phyloP scores from a whole-genome alignment of 2,888 invertebrate genomes.

The Rhabditophanes sp. region DNA sequence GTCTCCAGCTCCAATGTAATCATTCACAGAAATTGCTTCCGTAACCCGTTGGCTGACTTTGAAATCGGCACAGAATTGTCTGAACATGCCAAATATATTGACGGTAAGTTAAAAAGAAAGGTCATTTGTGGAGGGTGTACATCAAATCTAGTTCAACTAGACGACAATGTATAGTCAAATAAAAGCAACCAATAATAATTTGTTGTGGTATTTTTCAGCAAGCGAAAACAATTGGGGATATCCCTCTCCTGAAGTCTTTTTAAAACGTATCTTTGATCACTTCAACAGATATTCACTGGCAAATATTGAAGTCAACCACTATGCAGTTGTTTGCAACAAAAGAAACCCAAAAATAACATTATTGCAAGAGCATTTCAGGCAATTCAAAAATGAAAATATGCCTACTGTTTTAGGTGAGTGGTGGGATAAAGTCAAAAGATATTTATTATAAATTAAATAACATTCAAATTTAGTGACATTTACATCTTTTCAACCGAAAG shows the following conservation, averaged over 20 bases:
- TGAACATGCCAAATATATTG: conserved; percentile 79
- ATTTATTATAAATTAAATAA: too few relatives aligned
- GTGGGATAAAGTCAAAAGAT: too few relatives aligned
- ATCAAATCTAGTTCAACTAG: too few relatives aligned
- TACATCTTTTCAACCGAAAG: too few relatives aligned
- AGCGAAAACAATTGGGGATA: conserved; percentile 78
- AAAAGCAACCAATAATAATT: too few relatives aligned
- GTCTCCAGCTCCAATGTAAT: conserved; percentile 67
- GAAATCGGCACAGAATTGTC: conserved; percentile 86
- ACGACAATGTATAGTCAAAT: too few relatives aligned
- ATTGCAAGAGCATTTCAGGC: conserved; percentile 28
- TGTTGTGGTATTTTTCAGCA: too few relatives aligned
- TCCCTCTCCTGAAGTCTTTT: conserved; percentile 22
- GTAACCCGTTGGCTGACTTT: conserved; percentile 70
- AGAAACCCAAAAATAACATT: conserved; percentile 62
- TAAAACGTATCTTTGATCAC: conserved; percentile 48
- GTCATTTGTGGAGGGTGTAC: too few relatives aligned
- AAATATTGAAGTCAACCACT: conserved; percentile 71
- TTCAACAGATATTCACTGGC: conserved; percentile 75
- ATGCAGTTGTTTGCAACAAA: conserved; percentile 70
- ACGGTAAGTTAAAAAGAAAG: too few relatives aligned
- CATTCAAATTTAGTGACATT: too few relatives aligned
- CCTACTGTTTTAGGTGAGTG: conserved; percentile 13
- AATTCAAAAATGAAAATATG: conserved; percentile 28
- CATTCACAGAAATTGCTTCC: conserved; percentile 66